phyloP scores from a whole-genome alignment of 2,797 vertebrate genomes.

The Chelon labrosus region DNA sequence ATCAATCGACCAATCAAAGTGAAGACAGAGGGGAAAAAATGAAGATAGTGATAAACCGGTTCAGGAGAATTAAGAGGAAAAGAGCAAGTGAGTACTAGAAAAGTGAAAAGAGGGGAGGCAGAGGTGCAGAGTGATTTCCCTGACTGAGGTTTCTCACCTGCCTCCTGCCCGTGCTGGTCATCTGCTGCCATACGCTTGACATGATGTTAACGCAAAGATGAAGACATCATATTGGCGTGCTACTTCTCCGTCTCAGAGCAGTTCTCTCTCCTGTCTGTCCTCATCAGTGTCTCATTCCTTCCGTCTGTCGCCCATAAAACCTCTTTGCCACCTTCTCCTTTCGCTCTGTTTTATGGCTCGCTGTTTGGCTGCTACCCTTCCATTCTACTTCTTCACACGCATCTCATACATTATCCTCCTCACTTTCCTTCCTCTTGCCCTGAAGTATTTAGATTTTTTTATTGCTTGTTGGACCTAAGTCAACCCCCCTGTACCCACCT shows the following conservation, averaged over 20 bases:
- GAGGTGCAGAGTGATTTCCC: slow-evolving; percentile 40
- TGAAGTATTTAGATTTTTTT: slow-evolving; percentile 11
- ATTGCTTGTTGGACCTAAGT: slow-evolving; percentile 12
- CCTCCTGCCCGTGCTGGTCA: slow-evolving; percentile 57
- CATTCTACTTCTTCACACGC: slow-evolving; percentile 2
- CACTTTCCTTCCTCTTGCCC: slow-evolving; percentile 5
- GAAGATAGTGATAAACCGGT: neutral
- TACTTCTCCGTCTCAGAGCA: slow-evolving; percentile 52
- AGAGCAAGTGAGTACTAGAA: slow-evolving; percentile 16
- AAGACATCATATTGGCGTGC: slow-evolving; percentile 75
- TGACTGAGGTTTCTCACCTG: slow-evolving; percentile 61
- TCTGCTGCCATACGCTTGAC: slow-evolving; percentile 68
- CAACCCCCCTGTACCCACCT: slow-evolving; percentile 1
- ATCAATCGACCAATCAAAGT: neutral
- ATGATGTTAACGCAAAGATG: slow-evolving; percentile 64
- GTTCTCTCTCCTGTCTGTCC: slow-evolving; percentile 56
- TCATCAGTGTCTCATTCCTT: slow-evolving; percentile 63
- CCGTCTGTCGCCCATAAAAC: slow-evolving; percentile 23
- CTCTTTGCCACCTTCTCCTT: slow-evolving; percentile 15
- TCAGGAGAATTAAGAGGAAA: slow-evolving; percentile 21
- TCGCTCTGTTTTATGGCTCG: slow-evolving; percentile 20
- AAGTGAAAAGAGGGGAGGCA: slow-evolving; percentile 14
- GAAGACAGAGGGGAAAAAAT: neutral
- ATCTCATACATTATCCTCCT: slow-evolving; percentile 13
- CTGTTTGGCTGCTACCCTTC: slow-evolving; percentile 12